phyloP scores from a whole-genome alignment of 1,140 invertebrate genomes.

The Acromyrmex charruanus region DNA sequence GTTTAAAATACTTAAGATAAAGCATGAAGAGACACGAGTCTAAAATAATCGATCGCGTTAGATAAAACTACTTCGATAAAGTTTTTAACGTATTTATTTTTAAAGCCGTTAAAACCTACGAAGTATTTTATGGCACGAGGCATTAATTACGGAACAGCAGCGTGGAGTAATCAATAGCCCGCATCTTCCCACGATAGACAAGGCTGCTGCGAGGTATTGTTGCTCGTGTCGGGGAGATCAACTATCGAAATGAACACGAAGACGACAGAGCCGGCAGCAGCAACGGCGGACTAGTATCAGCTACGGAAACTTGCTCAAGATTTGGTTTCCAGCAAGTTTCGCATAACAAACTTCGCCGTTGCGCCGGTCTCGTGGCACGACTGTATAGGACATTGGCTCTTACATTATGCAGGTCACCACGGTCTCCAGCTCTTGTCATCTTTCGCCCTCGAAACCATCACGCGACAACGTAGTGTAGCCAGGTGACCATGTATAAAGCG shows the following conservation, averaged over 20 bases:
- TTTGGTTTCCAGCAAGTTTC: conserved; percentile 61
- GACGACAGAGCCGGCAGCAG: conserved; percentile 1
- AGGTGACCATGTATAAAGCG: conserved; percentile 8
- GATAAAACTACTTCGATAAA: not conserved
- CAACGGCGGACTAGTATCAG: conserved; percentile 8
- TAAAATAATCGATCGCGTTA: not conserved
- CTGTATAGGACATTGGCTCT: conserved; percentile 12
- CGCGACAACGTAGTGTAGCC: conserved; percentile 17
- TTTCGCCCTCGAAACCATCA: conserved; percentile 43
- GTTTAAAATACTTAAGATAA: not conserved
- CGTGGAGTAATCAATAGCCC: conserved; percentile 43
- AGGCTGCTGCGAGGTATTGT: conserved; percentile 19
- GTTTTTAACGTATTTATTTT: conserved; percentile 11
- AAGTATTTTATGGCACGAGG: not conserved
- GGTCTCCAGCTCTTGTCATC: conserved; percentile 50
- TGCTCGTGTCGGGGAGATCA: conserved; percentile 30
- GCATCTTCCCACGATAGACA: conserved; percentile 4
- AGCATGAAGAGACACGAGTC: not conserved
- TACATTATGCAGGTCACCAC: conserved; percentile 51
- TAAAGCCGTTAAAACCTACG: not conserved
- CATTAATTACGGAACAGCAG: conserved; percentile 31
- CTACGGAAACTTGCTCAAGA: conserved; percentile 52
- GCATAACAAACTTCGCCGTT: conserved; percentile 41
- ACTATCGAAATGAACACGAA: conserved; percentile 52
- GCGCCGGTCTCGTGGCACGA: conserved; percentile 8